These are phyloP conservation scores for Xerus rutilus DNA, from an alignment of 2,797 vertebrate species.

Conservation along the genomic window DNA sequence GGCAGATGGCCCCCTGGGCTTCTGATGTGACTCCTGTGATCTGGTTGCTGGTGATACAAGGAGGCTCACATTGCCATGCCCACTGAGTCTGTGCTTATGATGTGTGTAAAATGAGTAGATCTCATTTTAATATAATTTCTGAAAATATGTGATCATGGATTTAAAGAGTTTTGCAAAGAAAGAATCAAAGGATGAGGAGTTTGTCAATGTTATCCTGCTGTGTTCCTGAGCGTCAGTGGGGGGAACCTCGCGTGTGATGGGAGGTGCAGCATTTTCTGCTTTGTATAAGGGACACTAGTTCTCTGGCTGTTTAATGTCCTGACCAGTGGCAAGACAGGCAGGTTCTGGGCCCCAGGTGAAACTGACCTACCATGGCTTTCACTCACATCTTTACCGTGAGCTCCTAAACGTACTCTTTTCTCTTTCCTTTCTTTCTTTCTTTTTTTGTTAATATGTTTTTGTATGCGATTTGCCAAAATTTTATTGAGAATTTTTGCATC, in stretches of 20 bases:
- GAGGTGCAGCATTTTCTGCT: background rate
- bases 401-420: background rate
- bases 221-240: background rate
- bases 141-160: background rate
- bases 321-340: background rate
- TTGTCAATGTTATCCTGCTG: background rate
- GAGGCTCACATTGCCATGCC: background rate
- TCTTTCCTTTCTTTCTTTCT: too few species aligned
- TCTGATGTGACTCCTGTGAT: background rate
- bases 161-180: background rate
- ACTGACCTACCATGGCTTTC: background rate
- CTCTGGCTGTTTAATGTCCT: background rate
- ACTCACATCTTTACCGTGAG: background rate
- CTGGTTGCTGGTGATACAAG: too few species aligned
- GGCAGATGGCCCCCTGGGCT: too few species aligned
- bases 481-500: too few species aligned
- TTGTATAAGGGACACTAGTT: too few species aligned
- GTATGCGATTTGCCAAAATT: too few species aligned
- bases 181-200: too few species aligned
- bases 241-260: background rate
- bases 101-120: background rate
- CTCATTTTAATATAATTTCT: background rate
- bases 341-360: too few species aligned
- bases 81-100: background rate
- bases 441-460: too few species aligned